These are phyloP conservation scores for Pseudorectes ferrugineus DNA, from an alignment of 2,113 vertebrate genomes.

Conservation along the genomic window DNA sequence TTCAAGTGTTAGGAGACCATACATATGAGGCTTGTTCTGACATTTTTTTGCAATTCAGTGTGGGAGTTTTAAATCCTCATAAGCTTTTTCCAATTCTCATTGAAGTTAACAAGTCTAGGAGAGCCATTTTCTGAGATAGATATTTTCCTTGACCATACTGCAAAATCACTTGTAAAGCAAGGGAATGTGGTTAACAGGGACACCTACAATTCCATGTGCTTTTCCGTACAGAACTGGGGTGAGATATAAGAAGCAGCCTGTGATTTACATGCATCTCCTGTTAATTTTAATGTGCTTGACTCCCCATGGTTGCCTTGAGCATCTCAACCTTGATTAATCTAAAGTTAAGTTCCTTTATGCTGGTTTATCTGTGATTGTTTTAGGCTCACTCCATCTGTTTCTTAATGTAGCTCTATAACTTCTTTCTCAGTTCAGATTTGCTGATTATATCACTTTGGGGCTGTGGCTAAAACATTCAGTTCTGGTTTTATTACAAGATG, in stretches of 20 bases:
- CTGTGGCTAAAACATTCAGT: neutral
- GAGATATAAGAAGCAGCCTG: neutral
- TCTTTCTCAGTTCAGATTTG: neutral
- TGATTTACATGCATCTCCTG: neutral
- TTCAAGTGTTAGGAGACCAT: neutral
- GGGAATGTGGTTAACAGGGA: neutral
- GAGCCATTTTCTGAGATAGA: neutral
- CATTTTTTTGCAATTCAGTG: neutral
- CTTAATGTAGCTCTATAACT: neutral
- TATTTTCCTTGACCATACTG: neutral
- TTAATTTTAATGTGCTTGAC: neutral
- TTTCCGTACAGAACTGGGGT: neutral
- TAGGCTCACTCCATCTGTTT: neutral
- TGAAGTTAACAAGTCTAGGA: neutral
- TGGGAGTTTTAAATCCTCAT: neutral
- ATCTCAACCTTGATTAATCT: constrained; percentile 10
- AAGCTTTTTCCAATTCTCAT: neutral
- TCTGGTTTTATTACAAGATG: neutral
- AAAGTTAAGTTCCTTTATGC: constrained; percentile 1
- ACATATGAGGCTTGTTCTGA: neutral
- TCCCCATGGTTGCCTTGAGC: neutral
- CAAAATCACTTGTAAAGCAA: neutral
- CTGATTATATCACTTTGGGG: neutral
- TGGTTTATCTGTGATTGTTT: constrained; percentile 9
- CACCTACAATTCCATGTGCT: neutral